Base-by-base conservation (phyloP, 1,140 invertebrate species). In the Macrocentrus cingulum region DNA sequence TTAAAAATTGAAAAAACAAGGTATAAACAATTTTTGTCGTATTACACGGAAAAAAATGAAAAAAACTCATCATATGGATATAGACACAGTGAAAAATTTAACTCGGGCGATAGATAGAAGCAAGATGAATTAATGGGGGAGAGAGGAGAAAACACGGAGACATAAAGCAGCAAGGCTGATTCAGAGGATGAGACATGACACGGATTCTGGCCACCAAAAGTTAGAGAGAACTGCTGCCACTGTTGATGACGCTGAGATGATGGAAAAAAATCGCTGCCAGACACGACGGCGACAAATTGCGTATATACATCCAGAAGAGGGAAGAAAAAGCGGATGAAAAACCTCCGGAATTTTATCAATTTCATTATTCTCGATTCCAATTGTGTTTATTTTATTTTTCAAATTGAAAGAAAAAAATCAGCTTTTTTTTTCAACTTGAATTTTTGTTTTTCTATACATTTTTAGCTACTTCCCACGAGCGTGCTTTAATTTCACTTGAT, bases 211-310 rank as follows among this genome's bases (percentile, higher is more conserved):
- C 62, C 60, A 63, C 55, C 58, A 58, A 55, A 58, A 36, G 59
- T 55, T 60, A 59, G 68, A 60, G 65, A 72, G 69, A 63, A 73
- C 48, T n/a, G n/a, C 19, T 46, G 39, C 34, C 39, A 37, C 73
- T 77, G 75, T 74, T 75, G 67, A 78, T 79, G 76, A 79, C 75
- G 69, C 72, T 72, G 74, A 77, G 78, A 76, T 77, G 75, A 76
- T 65, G 65, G 68, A 74, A 79, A 79, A 77, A 72, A 77, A 66
- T 69, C 60, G 55, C 60, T 53, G 64, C 67, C 69, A 79, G 75
- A 73, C 76, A 68, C 68, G 64, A 66, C 56, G 72, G 69, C 72
- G 56, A 60, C 62, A 36, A n/a, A 34, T 34, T 23, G 29, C 22
- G n/a, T 11, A 20, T 6, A 41, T 46, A 39, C 41, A 56, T 16